Base-by-base conservation (phyloP, 2,797 vertebrate genomes). In the Podarcis siculus region DNA sequence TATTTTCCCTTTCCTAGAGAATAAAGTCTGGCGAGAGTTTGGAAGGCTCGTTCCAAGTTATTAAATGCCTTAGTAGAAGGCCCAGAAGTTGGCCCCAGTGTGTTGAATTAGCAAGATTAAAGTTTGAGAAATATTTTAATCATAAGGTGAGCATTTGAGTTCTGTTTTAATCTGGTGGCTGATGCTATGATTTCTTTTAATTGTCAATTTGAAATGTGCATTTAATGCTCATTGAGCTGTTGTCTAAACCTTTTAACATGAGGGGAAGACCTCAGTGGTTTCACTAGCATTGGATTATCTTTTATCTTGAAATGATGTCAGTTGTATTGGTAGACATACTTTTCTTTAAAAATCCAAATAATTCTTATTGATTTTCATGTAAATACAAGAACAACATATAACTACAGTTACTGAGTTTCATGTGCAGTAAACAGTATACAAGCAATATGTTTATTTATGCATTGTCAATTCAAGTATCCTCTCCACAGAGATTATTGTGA, bases 61-160 rank as follows among this genome's bases (percentile, higher is more conserved):
- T 99, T 92, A 99, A 99, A 93, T 97, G 98, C 92, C 97, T 99
- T 49, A 98, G 97, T 95, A 97, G 97, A 96, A 98, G 98, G 95
- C 99, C 99, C 3, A 97, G 97, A 91, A 97, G 92, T 75, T 99
- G 98, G 99, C 95, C 96, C 75, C 98, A 99, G 1, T 99, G 99
- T 95, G 94, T 99, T 79, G 83, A 97, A 81, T 89, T 98, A 80
- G 98, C 98, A 92, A 98, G 99, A 96, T 94, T 98, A 90, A 99
- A 99, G 94, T 99, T 99, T 94, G 98, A 99, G 93, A 99, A 99
- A 91, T 99, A 99, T 95, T 99, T 99, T 95, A 99, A 98, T 94
- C 98, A 98, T 96, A 99, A 99, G 98, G 99, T 99, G 96, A 92
- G 86, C 91, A 39, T 73, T 67, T 87, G 80, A 92, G 27, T 79